Conservation (phyloP, 1,140 invertebrate species). For the Telenomus remus region DNA sequence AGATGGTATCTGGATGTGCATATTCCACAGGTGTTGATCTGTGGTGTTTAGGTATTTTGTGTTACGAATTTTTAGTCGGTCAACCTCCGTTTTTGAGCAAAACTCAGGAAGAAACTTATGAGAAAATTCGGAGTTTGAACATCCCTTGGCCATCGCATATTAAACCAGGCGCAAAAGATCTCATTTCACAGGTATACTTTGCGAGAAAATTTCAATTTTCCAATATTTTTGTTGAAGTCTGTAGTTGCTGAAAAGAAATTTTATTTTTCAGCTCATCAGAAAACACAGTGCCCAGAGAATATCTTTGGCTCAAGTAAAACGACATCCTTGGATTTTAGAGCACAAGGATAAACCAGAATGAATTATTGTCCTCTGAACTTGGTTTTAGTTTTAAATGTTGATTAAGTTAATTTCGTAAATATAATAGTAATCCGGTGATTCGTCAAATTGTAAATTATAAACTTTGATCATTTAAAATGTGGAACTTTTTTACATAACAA, state of each 20-base stretch:
- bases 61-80: slow-evolving; percentile 96
- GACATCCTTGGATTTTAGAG: slow-evolving; percentile 85
- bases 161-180: slow-evolving; percentile 83
- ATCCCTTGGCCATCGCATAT: slow-evolving; percentile 86
- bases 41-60: slow-evolving; percentile 95
- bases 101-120: slow-evolving; percentile 87
- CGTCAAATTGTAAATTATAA: no score
- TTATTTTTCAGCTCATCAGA: slow-evolving; percentile 80
- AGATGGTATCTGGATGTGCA: slow-evolving; percentile 87
- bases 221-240: slow-evolving; percentile 2
- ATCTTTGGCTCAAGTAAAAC: slow-evolving; percentile 83
- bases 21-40: slow-evolving; percentile 90
- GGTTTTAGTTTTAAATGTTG: no score
- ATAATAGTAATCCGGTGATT: no score
- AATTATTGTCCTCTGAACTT: no score
- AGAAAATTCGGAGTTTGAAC: slow-evolving; percentile 84
- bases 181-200: slow-evolving; percentile 86
- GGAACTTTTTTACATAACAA: no score
- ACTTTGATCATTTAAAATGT: no score
- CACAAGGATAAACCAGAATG: slow-evolving; percentile 63
- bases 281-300: slow-evolving; percentile 82
- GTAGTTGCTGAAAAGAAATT: background rate
- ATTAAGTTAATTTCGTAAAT: no score
- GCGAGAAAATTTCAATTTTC: slow-evolving; percentile 8
- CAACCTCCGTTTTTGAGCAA: slow-evolving; percentile 94